phyloP scores from a whole-genome alignment of 2,797 vertebrate species.

The Nannoperca obscura region DNA sequence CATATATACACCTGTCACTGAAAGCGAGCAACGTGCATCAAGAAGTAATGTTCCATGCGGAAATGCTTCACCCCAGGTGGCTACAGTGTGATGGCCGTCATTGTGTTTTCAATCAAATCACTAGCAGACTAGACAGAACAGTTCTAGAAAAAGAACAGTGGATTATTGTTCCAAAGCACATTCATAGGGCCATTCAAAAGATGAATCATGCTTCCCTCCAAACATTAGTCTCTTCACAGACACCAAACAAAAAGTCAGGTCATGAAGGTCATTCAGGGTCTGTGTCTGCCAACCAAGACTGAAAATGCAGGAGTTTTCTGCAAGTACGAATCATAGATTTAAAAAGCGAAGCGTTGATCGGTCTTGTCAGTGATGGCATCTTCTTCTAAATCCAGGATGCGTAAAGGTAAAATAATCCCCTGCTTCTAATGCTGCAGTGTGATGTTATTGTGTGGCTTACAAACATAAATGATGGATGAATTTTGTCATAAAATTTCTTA shows the following conservation, averaged over 20 bases:
- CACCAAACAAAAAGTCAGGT: conserved; percentile 48
- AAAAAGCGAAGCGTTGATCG: conserved; percentile 37
- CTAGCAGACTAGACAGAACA: conserved; percentile 37
- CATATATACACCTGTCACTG: conserved; percentile 4
- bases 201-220: conserved; percentile 61
- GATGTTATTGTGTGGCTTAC: conserved; percentile 35
- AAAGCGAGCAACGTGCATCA: conserved; percentile 21
- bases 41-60: conserved; percentile 32
- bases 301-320: conserved; percentile 11
- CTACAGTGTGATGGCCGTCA: conserved; percentile 20
- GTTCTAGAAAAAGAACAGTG: conserved; percentile 20
- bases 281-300: conserved; percentile 39
- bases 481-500: conserved; percentile 59
- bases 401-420: conserved; percentile 59
- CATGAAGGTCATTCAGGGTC: conserved; percentile 47
- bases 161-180: conserved; percentile 56
- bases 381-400: conserved; percentile 48
- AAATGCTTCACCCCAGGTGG: conserved; percentile 36
- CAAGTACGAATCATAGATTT: conserved; percentile 36
- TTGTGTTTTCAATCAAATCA: conserved; percentile 50
- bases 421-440: conserved; percentile 51
- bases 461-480: conserved; percentile 58
- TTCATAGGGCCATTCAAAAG: conserved; percentile 64
- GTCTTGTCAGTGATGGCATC: conserved; percentile 47
- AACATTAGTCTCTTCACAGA: conserved; percentile 49